These are phyloP conservation scores for Subacronicta megacephala DNA, from an alignment of 2,888 invertebrate genomes.

Conservation along the genomic window DNA sequence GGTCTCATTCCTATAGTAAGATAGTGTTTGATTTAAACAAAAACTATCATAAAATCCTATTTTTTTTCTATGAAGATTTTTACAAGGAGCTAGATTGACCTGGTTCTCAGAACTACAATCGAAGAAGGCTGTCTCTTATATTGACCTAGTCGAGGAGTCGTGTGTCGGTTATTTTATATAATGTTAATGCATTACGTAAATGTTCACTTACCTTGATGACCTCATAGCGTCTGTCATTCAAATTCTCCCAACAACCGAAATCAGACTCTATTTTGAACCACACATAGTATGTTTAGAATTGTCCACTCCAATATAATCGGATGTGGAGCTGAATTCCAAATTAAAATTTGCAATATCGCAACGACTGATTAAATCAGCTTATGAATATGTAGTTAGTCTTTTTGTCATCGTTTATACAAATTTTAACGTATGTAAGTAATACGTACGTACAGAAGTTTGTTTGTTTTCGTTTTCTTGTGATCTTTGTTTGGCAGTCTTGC, in stretches of 20 bases:
- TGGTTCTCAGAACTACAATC: constrained; percentile 20
- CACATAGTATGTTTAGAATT: constrained; percentile 2
- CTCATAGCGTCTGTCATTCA: constrained; percentile 60
- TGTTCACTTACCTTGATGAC: constrained; percentile 63
- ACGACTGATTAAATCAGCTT: constrained; percentile 32
- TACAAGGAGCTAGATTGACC: constrained; percentile 5
- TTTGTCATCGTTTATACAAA: constrained; percentile 5
- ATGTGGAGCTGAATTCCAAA: constrained; percentile 30
- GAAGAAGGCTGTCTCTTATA: constrained; percentile 7
- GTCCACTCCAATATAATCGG: constrained; percentile 9
- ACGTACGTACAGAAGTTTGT: no score
- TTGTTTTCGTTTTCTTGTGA: no score
- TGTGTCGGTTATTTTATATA: constrained; percentile 50
- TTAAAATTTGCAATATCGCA: constrained; percentile 18
- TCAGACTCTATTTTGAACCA: constrained; percentile 8
- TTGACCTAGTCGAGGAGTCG: constrained; percentile 38
- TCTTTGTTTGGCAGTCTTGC: no score
- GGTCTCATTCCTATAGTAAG: no score
- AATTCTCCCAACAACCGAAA: constrained; percentile 10
- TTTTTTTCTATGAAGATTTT: no score
- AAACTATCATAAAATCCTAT: no score
- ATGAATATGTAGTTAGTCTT: constrained; percentile 16
- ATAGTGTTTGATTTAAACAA: no score
- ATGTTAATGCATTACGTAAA: constrained; percentile 66
- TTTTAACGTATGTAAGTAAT: neutral